Percentiles rank a stretch among this genome's conserved stretches.
Conservation (phyloP, 2,113 vertebrate species). For the Indicator maculatus region DNA sequence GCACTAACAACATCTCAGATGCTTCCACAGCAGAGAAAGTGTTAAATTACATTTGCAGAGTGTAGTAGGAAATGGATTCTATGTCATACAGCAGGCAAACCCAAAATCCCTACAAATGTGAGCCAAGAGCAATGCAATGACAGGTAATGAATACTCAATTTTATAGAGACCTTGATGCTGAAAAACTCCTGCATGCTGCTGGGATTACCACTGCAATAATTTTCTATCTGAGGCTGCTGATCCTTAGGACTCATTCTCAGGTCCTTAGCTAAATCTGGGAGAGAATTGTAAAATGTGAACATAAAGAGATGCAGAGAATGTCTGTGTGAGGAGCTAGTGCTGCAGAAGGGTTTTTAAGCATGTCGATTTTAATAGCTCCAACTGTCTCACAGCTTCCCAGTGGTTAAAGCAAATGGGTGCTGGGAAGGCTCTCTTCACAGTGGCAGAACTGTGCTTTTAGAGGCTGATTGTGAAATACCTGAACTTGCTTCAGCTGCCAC, state of each 20-base stretch:
- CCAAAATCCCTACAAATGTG: neutral
- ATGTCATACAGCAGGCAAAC: neutral
- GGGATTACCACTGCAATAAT: neutral
- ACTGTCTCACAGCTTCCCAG: neutral
- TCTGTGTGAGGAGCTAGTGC: neutral
- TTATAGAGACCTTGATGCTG: neutral
- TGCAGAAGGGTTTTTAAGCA: neutral
- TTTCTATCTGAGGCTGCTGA: neutral
- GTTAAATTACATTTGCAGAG: neutral
- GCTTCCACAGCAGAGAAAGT: accelerated
- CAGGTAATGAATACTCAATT: neutral
- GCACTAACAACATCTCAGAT: accelerated
- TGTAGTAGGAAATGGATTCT: neutral
- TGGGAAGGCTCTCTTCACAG: neutral
- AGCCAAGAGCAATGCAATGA: neutral
- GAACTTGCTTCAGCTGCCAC: neutral
- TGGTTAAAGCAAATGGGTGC: neutral
- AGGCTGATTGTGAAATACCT: conserved; percentile 35
- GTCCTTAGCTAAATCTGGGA: neutral
- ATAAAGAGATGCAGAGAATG: neutral
- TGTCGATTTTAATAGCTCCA: neutral
- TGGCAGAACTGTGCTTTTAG: neutral
- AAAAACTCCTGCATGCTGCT: neutral
- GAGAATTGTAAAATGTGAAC: neutral
- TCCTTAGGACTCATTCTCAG: neutral